Conservation (phyloP, 2,113 vertebrate genomes). For the Chionodraco myersi region DNA sequence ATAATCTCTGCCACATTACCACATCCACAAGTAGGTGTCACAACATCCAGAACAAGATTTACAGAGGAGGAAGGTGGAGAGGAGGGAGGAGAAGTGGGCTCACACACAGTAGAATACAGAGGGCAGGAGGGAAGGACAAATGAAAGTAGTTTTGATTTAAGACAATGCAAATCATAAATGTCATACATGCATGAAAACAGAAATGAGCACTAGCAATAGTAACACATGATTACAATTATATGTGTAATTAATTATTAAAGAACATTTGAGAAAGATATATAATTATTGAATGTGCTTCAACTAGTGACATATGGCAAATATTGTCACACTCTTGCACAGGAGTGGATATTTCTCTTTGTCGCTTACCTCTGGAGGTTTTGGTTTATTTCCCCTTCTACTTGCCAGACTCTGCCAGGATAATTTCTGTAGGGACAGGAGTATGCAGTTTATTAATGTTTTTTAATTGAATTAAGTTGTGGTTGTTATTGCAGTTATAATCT, state of each 20-base stretch:
- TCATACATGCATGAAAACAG: background rate
- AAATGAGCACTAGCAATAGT: background rate
- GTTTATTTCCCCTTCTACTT: constrained; percentile 73
- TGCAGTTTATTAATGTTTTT: background rate
- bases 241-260: background rate
- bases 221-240: background rate
- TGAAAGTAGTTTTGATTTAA: constrained; percentile 18
- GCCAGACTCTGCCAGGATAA: constrained; percentile 62
- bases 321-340: no score
- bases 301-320: background rate
- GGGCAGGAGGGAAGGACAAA: constrained; percentile 16
- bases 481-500: background rate
- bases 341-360: background rate
- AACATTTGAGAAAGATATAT: background rate
- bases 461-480: background rate
- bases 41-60: background rate
- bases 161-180: background rate
- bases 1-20: constrained; percentile 65
- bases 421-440: constrained; percentile 70
- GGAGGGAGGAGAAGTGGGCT: background rate
- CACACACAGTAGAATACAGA: background rate
- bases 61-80: constrained; percentile 10
- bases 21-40: constrained; percentile 52
- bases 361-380: constrained; percentile 44
- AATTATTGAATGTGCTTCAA: background rate